phyloP scores from a whole-genome alignment of 2,797 vertebrate genomes.

The Sylvilagus floridanus region DNA sequence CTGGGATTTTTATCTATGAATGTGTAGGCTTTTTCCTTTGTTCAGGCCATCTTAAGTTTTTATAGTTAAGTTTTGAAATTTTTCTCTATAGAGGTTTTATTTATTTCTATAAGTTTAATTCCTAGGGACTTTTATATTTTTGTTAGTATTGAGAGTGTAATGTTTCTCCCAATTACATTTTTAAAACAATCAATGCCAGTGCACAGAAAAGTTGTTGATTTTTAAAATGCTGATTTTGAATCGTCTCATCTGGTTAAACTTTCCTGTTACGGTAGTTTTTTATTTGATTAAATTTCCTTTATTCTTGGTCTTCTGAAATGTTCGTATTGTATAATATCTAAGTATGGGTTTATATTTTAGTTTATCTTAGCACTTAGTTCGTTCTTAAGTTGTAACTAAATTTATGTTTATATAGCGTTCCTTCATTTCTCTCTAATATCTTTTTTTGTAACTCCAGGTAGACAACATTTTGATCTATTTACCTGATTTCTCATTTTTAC shows the following conservation, averaged over 20 bases:
- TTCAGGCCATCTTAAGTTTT: background rate
- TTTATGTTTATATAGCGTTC: background rate
- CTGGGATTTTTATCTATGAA: background rate
- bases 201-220: background rate
- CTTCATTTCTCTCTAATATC: background rate
- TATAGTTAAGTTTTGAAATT: background rate
- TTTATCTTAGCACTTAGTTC: slow-evolving; percentile 4
- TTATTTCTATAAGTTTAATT: no score
- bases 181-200: background rate
- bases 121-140: no score
- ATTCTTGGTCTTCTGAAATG: slow-evolving; percentile 14
- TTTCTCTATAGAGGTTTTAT: background rate
- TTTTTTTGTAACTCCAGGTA: slow-evolving; percentile 14
- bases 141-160: no score
- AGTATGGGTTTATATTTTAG: background rate
- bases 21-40: background rate
- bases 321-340: background rate
- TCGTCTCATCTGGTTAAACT: background rate
- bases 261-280: background rate
- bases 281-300: slow-evolving; percentile 26
- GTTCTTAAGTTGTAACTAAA: background rate
- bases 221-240: background rate
- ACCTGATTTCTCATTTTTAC: background rate
- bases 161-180: no score
- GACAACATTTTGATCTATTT: slow-evolving; percentile 17